These are phyloP conservation scores for Bryconaethiops microstoma DNA, from an alignment of 2,797 vertebrate species.

Conservation along the genomic window DNA sequence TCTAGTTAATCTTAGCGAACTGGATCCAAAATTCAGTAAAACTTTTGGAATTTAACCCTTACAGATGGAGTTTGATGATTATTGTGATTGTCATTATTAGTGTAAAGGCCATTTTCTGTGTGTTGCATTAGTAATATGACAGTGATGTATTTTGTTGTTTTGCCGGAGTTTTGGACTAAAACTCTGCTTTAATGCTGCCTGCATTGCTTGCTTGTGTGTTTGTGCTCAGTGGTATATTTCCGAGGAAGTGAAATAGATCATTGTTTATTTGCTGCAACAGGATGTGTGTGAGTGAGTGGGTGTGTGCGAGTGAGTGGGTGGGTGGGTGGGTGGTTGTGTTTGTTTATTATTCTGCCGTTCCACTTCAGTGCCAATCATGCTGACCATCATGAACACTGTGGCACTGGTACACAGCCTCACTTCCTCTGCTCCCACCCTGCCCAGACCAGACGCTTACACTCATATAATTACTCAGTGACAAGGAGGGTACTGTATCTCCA, in stretches of 20 bases:
- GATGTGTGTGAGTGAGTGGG: constrained; percentile 21
- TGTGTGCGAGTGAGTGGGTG: constrained; percentile 1
- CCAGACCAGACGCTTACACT: neutral
- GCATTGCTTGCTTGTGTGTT: neutral
- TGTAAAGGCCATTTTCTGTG: no score
- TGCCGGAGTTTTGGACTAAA: no score
- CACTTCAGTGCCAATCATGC: constrained; percentile 34
- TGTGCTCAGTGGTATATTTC: constrained; percentile 9
- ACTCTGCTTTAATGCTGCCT: no score
- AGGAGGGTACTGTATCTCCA: neutral
- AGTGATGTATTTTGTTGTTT: no score
- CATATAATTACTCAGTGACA: constrained; percentile 10
- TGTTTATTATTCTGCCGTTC: constrained; percentile 29
- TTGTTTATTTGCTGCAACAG: constrained; percentile 33
- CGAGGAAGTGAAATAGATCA: constrained; percentile 9
- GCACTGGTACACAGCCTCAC: constrained; percentile 17
- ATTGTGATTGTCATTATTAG: no score
- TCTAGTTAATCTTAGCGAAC: no score
- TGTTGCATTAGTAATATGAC: no score
- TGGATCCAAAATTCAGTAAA: no score
- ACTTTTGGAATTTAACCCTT: no score
- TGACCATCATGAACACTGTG: constrained; percentile 1
- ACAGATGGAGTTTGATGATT: no score
- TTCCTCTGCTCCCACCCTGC: constrained; percentile 11
- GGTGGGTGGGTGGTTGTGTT: no score